These are phyloP conservation scores for Petaurus breviceps DNA, from an alignment of 2,113 vertebrate species.

Conservation along the genomic window DNA sequence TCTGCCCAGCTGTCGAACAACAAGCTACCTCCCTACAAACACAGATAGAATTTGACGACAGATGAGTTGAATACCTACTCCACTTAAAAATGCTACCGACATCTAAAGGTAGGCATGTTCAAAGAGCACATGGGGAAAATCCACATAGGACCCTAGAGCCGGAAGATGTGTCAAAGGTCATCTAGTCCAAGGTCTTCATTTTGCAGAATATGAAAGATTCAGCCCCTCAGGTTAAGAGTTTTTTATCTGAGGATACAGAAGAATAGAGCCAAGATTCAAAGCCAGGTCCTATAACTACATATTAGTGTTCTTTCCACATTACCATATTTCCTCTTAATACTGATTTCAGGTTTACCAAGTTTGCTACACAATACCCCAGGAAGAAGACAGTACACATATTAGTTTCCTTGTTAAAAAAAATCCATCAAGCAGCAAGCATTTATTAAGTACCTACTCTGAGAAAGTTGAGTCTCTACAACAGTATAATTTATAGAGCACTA, in stretches of 20 bases:
- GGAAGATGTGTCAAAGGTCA: background rate
- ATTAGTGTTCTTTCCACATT: background rate
- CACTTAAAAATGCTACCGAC: background rate
- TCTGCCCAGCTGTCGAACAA: constrained; percentile 67
- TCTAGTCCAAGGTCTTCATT: background rate
- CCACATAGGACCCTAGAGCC: background rate
- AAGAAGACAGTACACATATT: background rate
- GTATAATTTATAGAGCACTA: background rate
- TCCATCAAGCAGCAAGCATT: background rate
- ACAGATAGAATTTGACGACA: background rate
- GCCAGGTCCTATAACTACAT: background rate
- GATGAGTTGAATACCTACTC: background rate
- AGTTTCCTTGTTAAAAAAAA: background rate
- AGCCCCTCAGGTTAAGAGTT: background rate
- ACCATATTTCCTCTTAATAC: background rate
- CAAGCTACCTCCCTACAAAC: background rate
- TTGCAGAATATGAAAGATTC: background rate
- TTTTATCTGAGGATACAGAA: background rate
- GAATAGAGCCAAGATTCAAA: background rate
- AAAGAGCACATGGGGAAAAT: background rate
- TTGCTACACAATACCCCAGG: background rate
- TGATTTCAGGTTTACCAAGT: background rate
- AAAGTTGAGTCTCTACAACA: background rate
- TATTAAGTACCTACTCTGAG: background rate
- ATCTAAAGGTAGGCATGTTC: background rate